Base-by-base conservation (phyloP, 2,888 invertebrate genomes). In the Macrophya alboannulata region DNA sequence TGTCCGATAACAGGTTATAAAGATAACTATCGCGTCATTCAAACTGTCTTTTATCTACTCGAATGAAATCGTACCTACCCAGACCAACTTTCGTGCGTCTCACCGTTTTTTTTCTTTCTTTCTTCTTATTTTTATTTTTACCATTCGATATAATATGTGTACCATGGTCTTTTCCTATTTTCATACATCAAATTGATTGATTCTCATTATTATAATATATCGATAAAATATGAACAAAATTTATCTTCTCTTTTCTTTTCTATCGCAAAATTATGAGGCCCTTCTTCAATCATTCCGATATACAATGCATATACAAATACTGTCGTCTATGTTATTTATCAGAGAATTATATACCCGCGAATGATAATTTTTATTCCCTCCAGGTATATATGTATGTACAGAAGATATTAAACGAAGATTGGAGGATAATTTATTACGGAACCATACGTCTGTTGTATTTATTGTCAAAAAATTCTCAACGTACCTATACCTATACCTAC, bases 1-100 rank as follows among this genome's bases (percentile, higher is more conserved):
- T 77, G 37, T 51, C 51, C 37, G 77, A 77, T 77, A 77, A 77
- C 77, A 51, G 77, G 77, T 55, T 51, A 77, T 77, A 55, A 77
- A 51, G 77, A 77, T 77, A 51, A 77, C 55, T 25, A 77, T 77
- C 77, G 51, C 31, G 77, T 55, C 77, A 77, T 77, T 77, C 77
- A 51, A 77, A 55, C 51, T 31, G n/a, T 37, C 17, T 37, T 55
- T 37, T 68, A 68, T 68, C 68, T 68, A 68, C 68, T 62, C 62
- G 12, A 21, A 62, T 62, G 25, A 21, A 62, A 62, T 62, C 62
- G 25, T 31, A 31, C n/a, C n/a, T n/a, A n/a, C n/a, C n/a, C 31
- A 17, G 37, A 68, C 68, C 68, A 68, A 37, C 68, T 68, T 68
- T 68, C 68, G 37, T 68, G n/a, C n/a, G 68, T 68, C 37, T 37